phyloP scores from a whole-genome alignment of 1,140 invertebrate species.

The Papilio polyxenes region DNA sequence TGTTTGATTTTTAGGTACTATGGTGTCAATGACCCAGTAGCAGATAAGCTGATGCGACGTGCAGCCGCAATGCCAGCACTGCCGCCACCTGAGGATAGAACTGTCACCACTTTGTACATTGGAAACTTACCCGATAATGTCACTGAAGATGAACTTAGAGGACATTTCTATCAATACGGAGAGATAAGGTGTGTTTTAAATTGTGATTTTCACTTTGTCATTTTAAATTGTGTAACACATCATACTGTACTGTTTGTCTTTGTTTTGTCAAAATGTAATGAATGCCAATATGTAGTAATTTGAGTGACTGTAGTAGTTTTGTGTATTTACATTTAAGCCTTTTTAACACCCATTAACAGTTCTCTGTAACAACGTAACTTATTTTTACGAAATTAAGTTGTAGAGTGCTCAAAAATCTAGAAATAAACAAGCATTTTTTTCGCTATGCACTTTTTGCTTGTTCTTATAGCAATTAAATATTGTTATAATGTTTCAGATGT shows the following conservation, averaged over 20 bases:
- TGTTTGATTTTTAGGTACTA: slow-evolving; percentile 86
- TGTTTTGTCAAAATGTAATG: too few species aligned
- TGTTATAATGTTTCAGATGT: slow-evolving; percentile 73
- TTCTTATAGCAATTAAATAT: too few species aligned
- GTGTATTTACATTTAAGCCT: too few species aligned
- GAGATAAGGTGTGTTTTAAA: slow-evolving; percentile 88
- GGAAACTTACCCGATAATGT: slow-evolving; percentile 95
- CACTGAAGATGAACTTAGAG: slow-evolving; percentile 92
- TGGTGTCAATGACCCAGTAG: slow-evolving; percentile 99
- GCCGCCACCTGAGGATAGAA: slow-evolving; percentile 96
- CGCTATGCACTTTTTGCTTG: too few species aligned
- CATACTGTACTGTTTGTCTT: not conserved
- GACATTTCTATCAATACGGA: slow-evolving; percentile 98
- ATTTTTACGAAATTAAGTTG: too few species aligned
- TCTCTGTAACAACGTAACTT: too few species aligned
- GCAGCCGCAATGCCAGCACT: slow-evolving; percentile 97
- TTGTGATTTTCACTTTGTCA: not conserved
- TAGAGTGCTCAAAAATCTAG: too few species aligned
- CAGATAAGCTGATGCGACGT: slow-evolving; percentile 97
- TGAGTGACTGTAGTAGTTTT: too few species aligned
- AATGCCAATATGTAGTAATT: not conserved
- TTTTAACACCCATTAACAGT: too few species aligned
- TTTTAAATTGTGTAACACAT: not conserved
- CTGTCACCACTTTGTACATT: slow-evolving; percentile 98
- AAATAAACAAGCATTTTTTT: too few species aligned